Evolutionary conservation across 64 coral and sea anemone genomes (phyloP).

Genomic region (Orbicella faveolata): DNA sequence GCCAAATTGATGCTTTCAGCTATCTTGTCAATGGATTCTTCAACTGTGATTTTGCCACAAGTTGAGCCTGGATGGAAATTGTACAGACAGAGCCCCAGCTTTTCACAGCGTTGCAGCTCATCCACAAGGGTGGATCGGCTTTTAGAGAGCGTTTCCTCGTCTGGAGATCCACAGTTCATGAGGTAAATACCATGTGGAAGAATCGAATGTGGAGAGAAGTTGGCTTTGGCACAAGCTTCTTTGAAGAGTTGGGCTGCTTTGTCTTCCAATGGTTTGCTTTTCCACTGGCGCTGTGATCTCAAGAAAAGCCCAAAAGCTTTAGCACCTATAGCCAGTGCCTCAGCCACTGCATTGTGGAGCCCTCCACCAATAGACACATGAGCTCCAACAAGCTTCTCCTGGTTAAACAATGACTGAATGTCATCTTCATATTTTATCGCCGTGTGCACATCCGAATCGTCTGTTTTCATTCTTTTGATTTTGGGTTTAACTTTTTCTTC

Average conservation of each 20-base stretch:
- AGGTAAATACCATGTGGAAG: conserved; percentile 94
- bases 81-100: conserved; percentile 80
- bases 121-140: conserved; percentile 85
- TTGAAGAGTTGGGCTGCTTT: conserved; percentile 63
- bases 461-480: conserved; percentile 5
- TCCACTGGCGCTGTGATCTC: conserved; percentile 83
- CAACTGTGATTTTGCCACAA: conserved; percentile 84
- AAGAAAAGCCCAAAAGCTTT: conserved; percentile 92
- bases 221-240: conserved; percentile 60
- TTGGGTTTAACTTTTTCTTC: conserved; percentile 8
- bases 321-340: conserved; percentile 80
- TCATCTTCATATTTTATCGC: background rate
- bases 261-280: conserved; percentile 81
- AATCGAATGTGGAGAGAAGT: conserved; percentile 71
- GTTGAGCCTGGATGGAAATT: conserved; percentile 98
- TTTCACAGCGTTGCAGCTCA: conserved; percentile 90
- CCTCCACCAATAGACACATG: conserved; percentile 95
- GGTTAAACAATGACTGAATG: background rate
- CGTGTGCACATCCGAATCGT: background rate
- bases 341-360: conserved; percentile 74
- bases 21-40: conserved; percentile 74
- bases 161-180: conserved; percentile 94
- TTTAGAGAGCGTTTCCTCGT: conserved; percentile 82
- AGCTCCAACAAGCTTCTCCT: conserved; percentile 78
- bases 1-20: conserved; percentile 91